Evolutionary conservation across 1,140 invertebrate species (phyloP).

Genomic region (Aphaenogaster rudis): DNA sequence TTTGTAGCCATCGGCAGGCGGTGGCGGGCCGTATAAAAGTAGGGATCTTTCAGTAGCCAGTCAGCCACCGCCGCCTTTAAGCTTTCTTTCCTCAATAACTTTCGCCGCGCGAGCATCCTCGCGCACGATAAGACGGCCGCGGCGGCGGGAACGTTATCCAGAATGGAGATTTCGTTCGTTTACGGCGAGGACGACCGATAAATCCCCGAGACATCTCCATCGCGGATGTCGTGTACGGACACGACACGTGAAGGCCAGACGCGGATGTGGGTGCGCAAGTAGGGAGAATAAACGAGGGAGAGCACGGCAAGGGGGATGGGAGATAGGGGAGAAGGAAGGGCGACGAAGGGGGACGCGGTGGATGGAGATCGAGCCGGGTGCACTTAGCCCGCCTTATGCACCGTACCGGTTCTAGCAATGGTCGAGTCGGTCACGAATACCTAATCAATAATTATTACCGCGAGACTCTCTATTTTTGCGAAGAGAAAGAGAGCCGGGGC

Average conservation of each 20-base stretch:
- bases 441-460: slow-evolving; percentile 86
- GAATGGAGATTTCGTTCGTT: slow-evolving; percentile 81
- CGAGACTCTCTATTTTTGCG: slow-evolving; percentile 85
- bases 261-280: slow-evolving; percentile 31
- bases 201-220: slow-evolving; percentile 82
- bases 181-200: slow-evolving; percentile 77
- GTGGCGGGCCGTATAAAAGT: slow-evolving; percentile 64
- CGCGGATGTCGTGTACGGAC: slow-evolving; percentile 57
- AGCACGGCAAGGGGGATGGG: slow-evolving; percentile 30
- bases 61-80: slow-evolving; percentile 41
- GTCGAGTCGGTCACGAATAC: slow-evolving; percentile 83
- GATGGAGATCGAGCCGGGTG: slow-evolving; percentile 55
- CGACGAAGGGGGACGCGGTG: background rate
- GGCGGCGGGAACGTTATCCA: slow-evolving; percentile 49
- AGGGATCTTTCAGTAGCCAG: slow-evolving; percentile 69
- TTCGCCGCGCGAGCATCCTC: slow-evolving; percentile 48
- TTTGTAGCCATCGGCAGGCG: slow-evolving; percentile 40
- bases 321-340: slow-evolving; percentile 24
- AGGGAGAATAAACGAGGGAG: slow-evolving; percentile 47
- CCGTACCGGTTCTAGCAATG: slow-evolving; percentile 75
- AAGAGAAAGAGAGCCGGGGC: slow-evolving; percentile 64
- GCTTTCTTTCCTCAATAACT: slow-evolving; percentile 25
- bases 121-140: slow-evolving; percentile 37
- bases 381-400: slow-evolving; percentile 67
- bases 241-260: slow-evolving; percentile 46